phyloP scores from a whole-genome alignment of 2,113 vertebrate species.

The Tachysurus fulvidraco region DNA sequence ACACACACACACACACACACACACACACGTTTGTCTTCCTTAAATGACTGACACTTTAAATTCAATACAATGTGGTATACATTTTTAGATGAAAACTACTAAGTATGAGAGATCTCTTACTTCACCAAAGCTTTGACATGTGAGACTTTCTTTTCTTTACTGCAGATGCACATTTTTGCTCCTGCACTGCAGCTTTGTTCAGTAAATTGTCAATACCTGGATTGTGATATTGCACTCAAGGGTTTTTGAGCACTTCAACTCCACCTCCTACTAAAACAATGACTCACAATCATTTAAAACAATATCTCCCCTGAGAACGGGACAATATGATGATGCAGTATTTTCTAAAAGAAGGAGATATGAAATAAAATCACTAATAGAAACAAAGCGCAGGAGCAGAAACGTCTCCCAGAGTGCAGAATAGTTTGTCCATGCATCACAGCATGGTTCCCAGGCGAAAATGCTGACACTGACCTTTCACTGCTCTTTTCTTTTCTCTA shows the following conservation, averaged over 20 bases:
- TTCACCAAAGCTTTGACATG: constrained; percentile 2
- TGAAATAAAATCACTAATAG: constrained; percentile 65
- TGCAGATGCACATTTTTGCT: not conserved
- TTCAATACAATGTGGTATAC: not conserved
- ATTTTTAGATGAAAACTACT: not conserved
- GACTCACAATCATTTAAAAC: constrained; percentile 71
- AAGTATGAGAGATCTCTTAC: not conserved
- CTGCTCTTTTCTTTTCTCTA: constrained; percentile 68
- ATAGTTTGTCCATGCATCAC: constrained; percentile 66
- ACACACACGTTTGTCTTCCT: not conserved
- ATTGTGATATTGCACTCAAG: constrained; percentile 43
- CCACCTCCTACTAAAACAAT: constrained; percentile 61
- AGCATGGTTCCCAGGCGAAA: constrained; percentile 64
- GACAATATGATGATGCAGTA: constrained; percentile 69
- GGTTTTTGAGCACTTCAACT: constrained; percentile 20
- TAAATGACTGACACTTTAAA: constrained; percentile 30
- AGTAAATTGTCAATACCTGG: constrained; percentile 44
- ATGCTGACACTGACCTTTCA: constrained; percentile 70
- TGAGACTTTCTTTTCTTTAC: not conserved
- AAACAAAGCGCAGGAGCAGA: constrained; percentile 45
- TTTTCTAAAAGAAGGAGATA: constrained; percentile 66
- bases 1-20: not conserved
- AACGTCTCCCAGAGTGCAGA: constrained; percentile 35
- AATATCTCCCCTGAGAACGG: constrained; percentile 64
- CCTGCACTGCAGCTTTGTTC: constrained; percentile 15